phyloP scores from a whole-genome alignment of 2,888 invertebrate genomes.

The Lithophane socia region DNA sequence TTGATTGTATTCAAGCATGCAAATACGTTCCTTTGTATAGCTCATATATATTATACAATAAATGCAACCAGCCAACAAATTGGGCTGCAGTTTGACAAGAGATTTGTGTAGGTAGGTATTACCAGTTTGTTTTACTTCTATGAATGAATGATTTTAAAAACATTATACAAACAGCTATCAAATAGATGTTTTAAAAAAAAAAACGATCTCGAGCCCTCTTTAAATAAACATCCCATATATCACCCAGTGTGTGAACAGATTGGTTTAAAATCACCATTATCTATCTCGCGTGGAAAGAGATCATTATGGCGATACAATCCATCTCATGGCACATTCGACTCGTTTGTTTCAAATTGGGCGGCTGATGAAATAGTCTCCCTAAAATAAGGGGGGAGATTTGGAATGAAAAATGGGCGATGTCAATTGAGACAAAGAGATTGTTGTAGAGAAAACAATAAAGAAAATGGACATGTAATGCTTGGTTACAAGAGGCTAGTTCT shows the following conservation, averaged over 20 bases:
- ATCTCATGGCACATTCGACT: slow-evolving; percentile 34
- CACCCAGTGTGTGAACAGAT: slow-evolving; percentile 34
- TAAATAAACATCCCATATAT: slow-evolving; percentile 12
- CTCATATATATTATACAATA: no score
- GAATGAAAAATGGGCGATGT: background rate
- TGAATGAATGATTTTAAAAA: background rate
- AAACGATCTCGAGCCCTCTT: background rate
- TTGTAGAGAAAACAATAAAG: background rate
- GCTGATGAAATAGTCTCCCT: slow-evolving; percentile 13
- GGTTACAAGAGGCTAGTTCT: no score
- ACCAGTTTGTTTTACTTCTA: no score
- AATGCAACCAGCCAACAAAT: background rate
- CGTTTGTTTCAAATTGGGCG: slow-evolving; percentile 44
- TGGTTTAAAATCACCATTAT: slow-evolving; percentile 35
- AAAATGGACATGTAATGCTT: background rate
- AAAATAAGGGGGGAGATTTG: background rate
- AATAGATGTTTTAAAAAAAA: background rate
- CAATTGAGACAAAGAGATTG: background rate
- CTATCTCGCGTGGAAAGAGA: slow-evolving; percentile 30
- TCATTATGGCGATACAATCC: slow-evolving; percentile 45
- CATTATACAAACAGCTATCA: background rate
- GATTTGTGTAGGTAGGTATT: background rate
- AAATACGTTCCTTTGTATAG: no score
- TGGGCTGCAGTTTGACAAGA: background rate
- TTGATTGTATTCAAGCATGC: no score